Conservation (phyloP, 2,113 vertebrate genomes). For the Eretmochelys imbricata region DNA sequence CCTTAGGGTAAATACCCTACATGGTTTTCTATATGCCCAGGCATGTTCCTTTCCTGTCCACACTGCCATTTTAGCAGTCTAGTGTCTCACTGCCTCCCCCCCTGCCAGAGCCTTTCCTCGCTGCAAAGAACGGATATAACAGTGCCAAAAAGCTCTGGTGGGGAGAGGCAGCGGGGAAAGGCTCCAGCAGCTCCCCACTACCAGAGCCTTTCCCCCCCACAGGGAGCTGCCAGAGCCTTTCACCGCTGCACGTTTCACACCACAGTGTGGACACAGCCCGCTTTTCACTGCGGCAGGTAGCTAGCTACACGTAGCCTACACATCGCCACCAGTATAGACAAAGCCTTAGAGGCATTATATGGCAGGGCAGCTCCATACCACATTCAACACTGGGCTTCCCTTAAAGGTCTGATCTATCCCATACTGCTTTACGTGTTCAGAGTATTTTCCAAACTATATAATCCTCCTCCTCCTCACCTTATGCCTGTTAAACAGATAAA, state of each 20-base stretch:
- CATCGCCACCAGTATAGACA: background rate
- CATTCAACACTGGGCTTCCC: background rate
- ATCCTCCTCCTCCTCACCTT: background rate
- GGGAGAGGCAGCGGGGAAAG: background rate
- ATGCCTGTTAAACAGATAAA: background rate
- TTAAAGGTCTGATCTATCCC: accelerated
- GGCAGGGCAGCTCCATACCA: background rate
- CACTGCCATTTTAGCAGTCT: background rate
- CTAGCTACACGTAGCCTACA: background rate
- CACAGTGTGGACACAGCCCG: background rate
- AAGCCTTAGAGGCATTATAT: background rate
- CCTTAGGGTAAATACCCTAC: background rate
- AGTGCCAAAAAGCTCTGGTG: background rate
- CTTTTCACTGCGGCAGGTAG: background rate
- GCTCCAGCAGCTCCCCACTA: background rate
- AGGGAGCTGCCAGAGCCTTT: background rate
- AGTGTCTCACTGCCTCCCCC: too few species aligned
- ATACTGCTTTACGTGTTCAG: background rate
- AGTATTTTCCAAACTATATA: background rate
- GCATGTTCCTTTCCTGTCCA: background rate
- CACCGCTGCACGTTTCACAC: background rate
- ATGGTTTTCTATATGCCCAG: background rate
- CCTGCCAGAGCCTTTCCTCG: background rate
- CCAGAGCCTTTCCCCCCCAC: background rate
- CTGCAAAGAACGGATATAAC: background rate